These are phyloP conservation scores for Oncorhynchus keta DNA, from an alignment of 2,113 vertebrate species.

Conservation along the genomic window DNA sequence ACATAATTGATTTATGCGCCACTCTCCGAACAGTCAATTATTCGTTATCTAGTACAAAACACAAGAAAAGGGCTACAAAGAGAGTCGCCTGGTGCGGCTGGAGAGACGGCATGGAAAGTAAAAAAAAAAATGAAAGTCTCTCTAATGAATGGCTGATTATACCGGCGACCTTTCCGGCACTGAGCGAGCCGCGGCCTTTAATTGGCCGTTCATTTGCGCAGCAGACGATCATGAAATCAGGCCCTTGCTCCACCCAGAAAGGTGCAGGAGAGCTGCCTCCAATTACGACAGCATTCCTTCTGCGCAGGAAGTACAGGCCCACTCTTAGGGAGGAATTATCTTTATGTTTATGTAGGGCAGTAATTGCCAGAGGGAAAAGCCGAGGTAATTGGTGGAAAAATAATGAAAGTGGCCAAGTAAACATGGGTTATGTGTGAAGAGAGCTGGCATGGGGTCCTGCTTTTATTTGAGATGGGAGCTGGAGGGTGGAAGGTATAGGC, in stretches of 20 bases:
- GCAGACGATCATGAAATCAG: conserved; percentile 55
- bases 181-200: conserved; percentile 53
- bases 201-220: conserved; percentile 56
- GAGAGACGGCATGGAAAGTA: conserved; percentile 52
- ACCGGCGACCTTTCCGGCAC: conserved; percentile 56
- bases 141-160: conserved; percentile 65
- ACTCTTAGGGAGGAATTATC: conserved; percentile 62
- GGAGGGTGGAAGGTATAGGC: conserved; percentile 47
- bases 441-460: conserved; percentile 41
- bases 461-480: conserved; percentile 56
- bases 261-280: conserved; percentile 53
- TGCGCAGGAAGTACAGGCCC: conserved; percentile 22
- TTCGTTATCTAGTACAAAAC: conserved; percentile 48
- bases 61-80: conserved; percentile 53
- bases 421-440: conserved; percentile 44
- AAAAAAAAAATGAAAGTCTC: conserved; percentile 37
- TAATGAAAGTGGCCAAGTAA: conserved; percentile 61
- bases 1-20: conserved; percentile 64
- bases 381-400: conserved; percentile 70
- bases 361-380: conserved; percentile 68
- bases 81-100: conserved; percentile 42
- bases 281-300: conserved; percentile 42
- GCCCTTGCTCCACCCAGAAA: conserved; percentile 51
- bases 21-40: conserved; percentile 63
- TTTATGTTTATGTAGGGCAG: conserved; percentile 72